A percentile compares a stretch with the other conserved stretches of the same genome.
These are phyloP conservation scores for Drosophila formosana DNA, from an alignment of 2,888 invertebrate species.

Conservation along the genomic window DNA sequence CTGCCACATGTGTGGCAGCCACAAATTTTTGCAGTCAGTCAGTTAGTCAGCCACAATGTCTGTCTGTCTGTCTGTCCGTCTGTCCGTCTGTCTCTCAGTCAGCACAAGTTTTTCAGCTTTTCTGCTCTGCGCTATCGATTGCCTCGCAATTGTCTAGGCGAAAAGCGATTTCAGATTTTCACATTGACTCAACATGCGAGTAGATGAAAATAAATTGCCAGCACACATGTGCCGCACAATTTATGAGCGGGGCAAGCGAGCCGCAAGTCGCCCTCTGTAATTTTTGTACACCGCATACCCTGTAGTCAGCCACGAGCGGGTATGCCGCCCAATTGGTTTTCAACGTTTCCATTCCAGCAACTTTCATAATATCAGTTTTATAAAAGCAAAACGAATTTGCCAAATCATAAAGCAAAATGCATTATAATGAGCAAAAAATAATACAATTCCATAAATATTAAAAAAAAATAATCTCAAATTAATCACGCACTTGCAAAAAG, in stretches of 20 bases:
- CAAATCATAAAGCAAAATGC: too few relatives aligned
- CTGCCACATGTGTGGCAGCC: slow-evolving; percentile 33
- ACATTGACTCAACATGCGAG: slow-evolving; percentile 59
- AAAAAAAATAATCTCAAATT: too few relatives aligned
- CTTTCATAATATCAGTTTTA: too few relatives aligned
- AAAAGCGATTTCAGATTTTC: slow-evolving; percentile 67
- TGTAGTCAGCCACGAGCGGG: not conserved
- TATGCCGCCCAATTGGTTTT: not conserved
- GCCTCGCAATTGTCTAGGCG: slow-evolving; percentile 67
- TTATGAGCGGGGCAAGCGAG: slow-evolving; percentile 54
- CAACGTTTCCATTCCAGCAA: too few relatives aligned
- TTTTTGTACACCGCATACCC: slow-evolving; percentile 37
- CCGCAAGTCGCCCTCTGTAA: slow-evolving; percentile 17
- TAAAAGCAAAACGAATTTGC: too few relatives aligned
- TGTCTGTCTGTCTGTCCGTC: slow-evolving; percentile 22
- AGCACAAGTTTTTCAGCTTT: slow-evolving; percentile 9
- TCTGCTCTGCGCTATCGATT: slow-evolving; percentile 59
- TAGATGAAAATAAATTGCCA: slow-evolving; percentile 79
- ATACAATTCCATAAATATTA: too few relatives aligned
- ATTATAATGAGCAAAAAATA: too few relatives aligned
- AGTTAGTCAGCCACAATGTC: slow-evolving; percentile 12
- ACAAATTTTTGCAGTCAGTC: slow-evolving; percentile 43
- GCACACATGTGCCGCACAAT: slow-evolving; percentile 77
- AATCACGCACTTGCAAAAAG: too few relatives aligned
- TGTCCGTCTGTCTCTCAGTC: slow-evolving; percentile 42